Evolutionary conservation across 92 coral and sea anemone genomes (phyloP).

Genomic region (Micromussa lordhowensis): DNA sequence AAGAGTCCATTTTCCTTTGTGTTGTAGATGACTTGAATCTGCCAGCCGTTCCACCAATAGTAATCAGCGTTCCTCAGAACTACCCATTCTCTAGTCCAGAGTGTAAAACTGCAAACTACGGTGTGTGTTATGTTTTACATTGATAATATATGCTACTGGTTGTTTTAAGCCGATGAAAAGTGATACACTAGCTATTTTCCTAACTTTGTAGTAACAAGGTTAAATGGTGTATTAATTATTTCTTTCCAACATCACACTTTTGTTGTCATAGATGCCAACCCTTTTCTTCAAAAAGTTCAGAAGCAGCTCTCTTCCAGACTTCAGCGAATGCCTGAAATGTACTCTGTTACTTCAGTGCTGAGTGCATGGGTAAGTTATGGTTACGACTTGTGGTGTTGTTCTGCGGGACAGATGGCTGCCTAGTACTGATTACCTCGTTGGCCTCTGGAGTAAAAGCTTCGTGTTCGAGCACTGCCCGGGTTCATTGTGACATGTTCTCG

Average conservation of each 20-base stretch:
- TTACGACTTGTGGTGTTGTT: neutral
- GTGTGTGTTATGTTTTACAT: conserved; percentile 42
- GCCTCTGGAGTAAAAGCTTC: too few species aligned
- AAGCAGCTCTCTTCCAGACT: conserved; percentile 81
- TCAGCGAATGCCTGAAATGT: conserved; percentile 87
- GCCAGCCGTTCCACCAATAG: conserved; percentile 93
- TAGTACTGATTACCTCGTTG: too few species aligned
- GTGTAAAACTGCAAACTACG: conserved; percentile 86
- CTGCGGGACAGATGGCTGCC: neutral
- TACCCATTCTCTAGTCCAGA: conserved; percentile 92
- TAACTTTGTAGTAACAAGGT: neutral
- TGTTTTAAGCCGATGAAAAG: neutral
- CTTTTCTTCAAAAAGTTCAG: conserved; percentile 88
- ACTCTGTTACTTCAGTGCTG: conserved; percentile 87
- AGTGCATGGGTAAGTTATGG: conserved; percentile 87
- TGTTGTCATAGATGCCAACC: conserved; percentile 74
- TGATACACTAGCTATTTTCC: neutral
- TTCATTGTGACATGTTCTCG: neutral
- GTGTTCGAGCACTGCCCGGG: too few species aligned
- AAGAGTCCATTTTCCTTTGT: neutral
- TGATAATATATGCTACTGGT: neutral
- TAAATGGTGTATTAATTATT: too few species aligned
- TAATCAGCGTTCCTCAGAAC: conserved; percentile 87
- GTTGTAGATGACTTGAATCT: conserved; percentile 81
- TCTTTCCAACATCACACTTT: neutral